Evolutionary conservation across 53 echinoderm and acorn worm species (phyloP), one percentile per base, ranked within the genome.

Genomic region (Antedon mediterranea): DNA sequence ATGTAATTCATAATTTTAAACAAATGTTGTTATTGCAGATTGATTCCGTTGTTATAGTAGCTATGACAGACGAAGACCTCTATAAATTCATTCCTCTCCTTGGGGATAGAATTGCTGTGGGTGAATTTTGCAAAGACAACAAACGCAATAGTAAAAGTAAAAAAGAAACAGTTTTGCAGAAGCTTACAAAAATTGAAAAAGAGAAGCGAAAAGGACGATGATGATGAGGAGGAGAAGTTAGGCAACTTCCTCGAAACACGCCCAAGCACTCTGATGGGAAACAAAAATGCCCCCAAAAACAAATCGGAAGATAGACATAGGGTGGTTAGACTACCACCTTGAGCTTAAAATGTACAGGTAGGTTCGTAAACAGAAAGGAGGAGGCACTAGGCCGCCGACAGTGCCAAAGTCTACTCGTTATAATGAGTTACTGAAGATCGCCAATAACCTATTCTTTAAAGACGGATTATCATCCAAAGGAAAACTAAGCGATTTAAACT

Each of bases 321-420:
- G 73, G 0, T 80, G 80, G 80, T 23, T 34, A 28, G 37, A 80
- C 32, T 80, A 71, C 13, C 34, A 79, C 72, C 71, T 72, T 71
- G 72, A 31, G 20, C 31, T 31, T 27, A 71, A 71, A 28, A 32
- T 29, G 72, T 78, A 57, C 72, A 79, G 79, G 34, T 79, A 3
- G n/a, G 72, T 79, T 28, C n/a, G 79, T 29, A 80, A 80, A 34
- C 80, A 73, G 74, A n/a, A 80, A 27, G 80, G 80, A 23, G 80
- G 80, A 34, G 80, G 80, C 26, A 73, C 74, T 27, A 32, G 80
- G 28, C 29, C 73, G 33, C 41, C 80, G 34, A 20, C 80, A 30
- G 73, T 80, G 23, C n/a, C 37, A 28, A 80, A 73, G 31, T 28
- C 34, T 29, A 73, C 34, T 23, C 43, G 73, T 28, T 30, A 37